phyloP scores from a whole-genome alignment of 2,888 invertebrate genomes.

The Dioctria linearis region DNA sequence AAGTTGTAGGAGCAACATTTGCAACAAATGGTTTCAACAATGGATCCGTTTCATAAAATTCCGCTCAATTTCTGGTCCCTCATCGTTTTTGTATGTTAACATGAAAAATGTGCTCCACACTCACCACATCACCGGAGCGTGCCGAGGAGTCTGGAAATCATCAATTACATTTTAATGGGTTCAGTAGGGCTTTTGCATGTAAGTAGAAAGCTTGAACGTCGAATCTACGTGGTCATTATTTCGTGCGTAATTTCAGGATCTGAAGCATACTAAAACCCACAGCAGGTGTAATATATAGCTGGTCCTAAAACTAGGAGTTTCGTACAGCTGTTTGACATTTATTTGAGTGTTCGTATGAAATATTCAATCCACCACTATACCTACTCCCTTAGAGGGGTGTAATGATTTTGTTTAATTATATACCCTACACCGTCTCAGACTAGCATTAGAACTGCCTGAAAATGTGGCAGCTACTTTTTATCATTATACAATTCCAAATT shows the following conservation, averaged over 20 bases:
- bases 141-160: conserved; percentile 39
- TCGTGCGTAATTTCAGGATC: conserved; percentile 45
- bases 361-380: not conserved
- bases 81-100: conserved; percentile 43
- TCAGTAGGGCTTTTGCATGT: conserved; percentile 43
- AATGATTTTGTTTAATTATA: conserved; percentile 43
- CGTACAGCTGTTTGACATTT: conserved; percentile 44
- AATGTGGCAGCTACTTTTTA: conserved; percentile 16
- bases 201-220: conserved; percentile 35
- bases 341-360: conserved; percentile 26
- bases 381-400: not conserved
- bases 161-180: conserved; percentile 52
- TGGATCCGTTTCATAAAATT: conserved; percentile 51
- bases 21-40: conserved; percentile 52
- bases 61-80: conserved; percentile 46
- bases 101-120: conserved; percentile 45
- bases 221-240: conserved; percentile 51
- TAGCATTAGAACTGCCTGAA: not conserved
- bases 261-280: conserved; percentile 39
- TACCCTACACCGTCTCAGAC: not conserved
- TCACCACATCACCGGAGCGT: conserved; percentile 41
- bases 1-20: conserved; percentile 47
- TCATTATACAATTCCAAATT: conserved; percentile 26
- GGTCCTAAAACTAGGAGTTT: conserved; percentile 9
- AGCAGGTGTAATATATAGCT: conserved; percentile 49